Percentiles rank a stretch among this genome's conserved stretches.
These are phyloP conservation scores for Gavialis gangeticus DNA, from an alignment of 2,113 vertebrate species.

Conservation along the genomic window DNA sequence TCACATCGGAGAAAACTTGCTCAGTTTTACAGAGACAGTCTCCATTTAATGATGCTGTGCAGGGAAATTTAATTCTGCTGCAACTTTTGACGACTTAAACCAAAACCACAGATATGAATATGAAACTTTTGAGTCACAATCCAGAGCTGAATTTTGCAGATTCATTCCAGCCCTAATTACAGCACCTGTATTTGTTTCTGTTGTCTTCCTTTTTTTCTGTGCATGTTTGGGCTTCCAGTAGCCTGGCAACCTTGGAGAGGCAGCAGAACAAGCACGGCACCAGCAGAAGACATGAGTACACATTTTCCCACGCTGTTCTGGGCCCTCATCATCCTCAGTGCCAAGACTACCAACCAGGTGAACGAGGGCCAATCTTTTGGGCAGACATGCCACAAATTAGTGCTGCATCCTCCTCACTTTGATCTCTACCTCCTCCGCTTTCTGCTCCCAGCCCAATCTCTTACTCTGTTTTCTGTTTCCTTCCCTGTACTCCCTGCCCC, in stretches of 20 bases:
- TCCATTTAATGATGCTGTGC: neutral
- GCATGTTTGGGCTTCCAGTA: neutral
- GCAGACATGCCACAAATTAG: no score
- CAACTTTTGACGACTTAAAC: slow-evolving; percentile 43
- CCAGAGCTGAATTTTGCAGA: slow-evolving; percentile 4
- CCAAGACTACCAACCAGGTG: neutral
- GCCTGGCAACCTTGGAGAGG: neutral
- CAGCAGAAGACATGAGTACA: neutral
- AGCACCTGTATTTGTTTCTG: neutral
- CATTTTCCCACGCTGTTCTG: accelerated
- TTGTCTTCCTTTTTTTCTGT: neutral
- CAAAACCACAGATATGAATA: slow-evolving; percentile 58
- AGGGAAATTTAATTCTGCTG: slow-evolving; percentile 32
- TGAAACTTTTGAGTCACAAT: neutral
- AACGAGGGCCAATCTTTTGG: no score
- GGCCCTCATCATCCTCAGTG: accelerated
- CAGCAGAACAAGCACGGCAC: neutral
- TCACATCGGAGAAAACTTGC: neutral
- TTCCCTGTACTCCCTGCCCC: no score
- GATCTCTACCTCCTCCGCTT: no score
- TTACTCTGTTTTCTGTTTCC: no score
- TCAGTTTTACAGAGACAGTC: neutral
- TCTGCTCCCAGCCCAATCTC: no score
- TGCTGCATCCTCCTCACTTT: no score
- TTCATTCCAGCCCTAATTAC: neutral